These are phyloP conservation scores for Lithosia quadra DNA, from an alignment of 2,888 invertebrate genomes.

Conservation along the genomic window DNA sequence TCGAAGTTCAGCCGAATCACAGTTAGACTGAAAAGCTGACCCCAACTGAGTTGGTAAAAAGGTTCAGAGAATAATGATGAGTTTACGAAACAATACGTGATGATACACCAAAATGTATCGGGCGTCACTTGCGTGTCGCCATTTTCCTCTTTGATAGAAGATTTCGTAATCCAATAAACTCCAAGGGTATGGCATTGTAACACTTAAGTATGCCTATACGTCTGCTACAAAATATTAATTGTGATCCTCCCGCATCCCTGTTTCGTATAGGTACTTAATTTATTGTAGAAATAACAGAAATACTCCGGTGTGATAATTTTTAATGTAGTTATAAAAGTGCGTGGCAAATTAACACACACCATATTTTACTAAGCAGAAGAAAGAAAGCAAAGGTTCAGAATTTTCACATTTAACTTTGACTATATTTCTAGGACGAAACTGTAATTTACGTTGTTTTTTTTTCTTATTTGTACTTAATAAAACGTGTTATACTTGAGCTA, in stretches of 20 bases:
- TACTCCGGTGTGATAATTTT: no score
- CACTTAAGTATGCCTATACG: background rate
- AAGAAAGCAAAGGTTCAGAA: no score
- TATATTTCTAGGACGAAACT: background rate
- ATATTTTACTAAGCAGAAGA: no score
- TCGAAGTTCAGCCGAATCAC: no score
- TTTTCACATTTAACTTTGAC: background rate
- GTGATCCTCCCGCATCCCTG: background rate
- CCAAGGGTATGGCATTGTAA: background rate
- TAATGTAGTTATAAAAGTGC: background rate
- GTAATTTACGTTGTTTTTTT: background rate
- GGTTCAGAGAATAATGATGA: no score
- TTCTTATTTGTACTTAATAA: background rate
- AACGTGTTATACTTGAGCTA: conserved; percentile 1
- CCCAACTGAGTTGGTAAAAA: no score
- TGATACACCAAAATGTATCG: background rate
- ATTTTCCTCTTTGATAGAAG: background rate
- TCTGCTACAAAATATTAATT: background rate
- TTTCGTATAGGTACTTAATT: background rate
- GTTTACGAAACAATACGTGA: background rate
- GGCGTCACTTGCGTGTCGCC: background rate
- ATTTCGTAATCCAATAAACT: background rate
- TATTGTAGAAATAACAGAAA: background rate
- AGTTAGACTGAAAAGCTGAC: no score
- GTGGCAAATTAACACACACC: background rate